Evolutionary conservation across 2,113 vertebrate species (phyloP).

Genomic region (Heterotilapia buettikoferi): DNA sequence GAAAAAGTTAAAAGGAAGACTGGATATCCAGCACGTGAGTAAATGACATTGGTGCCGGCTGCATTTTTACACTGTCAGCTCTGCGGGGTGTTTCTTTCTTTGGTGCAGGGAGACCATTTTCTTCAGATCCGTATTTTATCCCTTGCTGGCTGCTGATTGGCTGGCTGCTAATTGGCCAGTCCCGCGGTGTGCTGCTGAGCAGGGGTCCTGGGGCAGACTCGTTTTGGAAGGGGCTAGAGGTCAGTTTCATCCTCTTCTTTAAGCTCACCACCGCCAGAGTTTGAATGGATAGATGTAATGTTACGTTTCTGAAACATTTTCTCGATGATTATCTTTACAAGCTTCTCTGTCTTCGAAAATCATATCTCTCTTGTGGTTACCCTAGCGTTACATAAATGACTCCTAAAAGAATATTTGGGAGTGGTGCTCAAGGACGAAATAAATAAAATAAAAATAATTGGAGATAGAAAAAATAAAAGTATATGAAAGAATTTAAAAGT

Average conservation of each 20-base stretch:
- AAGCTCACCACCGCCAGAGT: neutral
- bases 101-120: neutral
- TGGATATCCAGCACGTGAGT: neutral
- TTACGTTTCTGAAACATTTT: neutral
- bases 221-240: rapidly evolving
- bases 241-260: neutral
- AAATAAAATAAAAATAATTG: neutral
- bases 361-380: neutral
- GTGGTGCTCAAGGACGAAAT: neutral
- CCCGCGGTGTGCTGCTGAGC: rapidly evolving
- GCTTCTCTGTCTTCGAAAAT: neutral
- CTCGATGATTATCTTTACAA: neutral
- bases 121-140: neutral
- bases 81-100: neutral
- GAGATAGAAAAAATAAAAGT: neutral
- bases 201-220: neutral
- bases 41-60: neutral
- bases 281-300: neutral
- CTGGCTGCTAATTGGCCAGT: neutral
- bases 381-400: neutral
- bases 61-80: neutral
- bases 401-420: neutral
- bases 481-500: neutral
- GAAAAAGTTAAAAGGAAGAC: neutral
- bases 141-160: neutral